phyloP scores from a whole-genome alignment of 2,888 invertebrate species.

The Galerucella calmariensis region DNA sequence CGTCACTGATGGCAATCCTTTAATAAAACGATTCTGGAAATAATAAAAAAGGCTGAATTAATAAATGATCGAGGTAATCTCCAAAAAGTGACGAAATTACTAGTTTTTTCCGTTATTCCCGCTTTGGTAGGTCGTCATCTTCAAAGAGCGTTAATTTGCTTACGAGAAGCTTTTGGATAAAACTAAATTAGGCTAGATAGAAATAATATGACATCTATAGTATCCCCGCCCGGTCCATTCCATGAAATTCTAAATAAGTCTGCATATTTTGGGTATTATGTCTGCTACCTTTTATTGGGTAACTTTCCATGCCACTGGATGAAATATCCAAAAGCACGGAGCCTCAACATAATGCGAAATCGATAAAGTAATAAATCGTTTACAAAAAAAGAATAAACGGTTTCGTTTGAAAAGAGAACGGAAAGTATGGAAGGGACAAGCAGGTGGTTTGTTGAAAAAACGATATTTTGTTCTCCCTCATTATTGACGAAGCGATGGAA shows the following conservation, averaged over 20 bases:
- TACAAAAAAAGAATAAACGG: slow-evolving; percentile 16
- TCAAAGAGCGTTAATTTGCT: too few relatives aligned
- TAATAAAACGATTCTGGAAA: slow-evolving; percentile 57
- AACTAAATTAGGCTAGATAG: too few relatives aligned
- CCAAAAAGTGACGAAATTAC: too few relatives aligned
- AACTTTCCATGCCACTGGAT: not conserved
- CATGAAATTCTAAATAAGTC: too few relatives aligned
- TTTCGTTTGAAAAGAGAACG: slow-evolving; percentile 12
- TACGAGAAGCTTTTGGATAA: too few relatives aligned
- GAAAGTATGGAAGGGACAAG: slow-evolving; percentile 10
- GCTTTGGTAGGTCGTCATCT: too few relatives aligned
- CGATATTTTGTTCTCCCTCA: slow-evolving; percentile 14
- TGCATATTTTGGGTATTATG: not conserved
- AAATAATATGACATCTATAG: too few relatives aligned
- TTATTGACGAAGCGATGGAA: slow-evolving; percentile 17
- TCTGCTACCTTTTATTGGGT: not conserved
- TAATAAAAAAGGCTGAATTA: not conserved
- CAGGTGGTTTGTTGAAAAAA: slow-evolving; percentile 31
- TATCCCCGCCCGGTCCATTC: too few relatives aligned
- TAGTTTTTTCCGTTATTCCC: too few relatives aligned
- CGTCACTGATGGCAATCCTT: slow-evolving; percentile 57
- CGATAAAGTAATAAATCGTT: slow-evolving; percentile 24
- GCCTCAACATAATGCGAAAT: slow-evolving; percentile 18
- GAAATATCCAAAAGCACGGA: not conserved
- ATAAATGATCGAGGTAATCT: not conserved